These are phyloP conservation scores for Strongylocentrotus purpuratus DNA, from an alignment of 35 echinoderm and acorn worm genomes.

Conservation along the genomic window DNA sequence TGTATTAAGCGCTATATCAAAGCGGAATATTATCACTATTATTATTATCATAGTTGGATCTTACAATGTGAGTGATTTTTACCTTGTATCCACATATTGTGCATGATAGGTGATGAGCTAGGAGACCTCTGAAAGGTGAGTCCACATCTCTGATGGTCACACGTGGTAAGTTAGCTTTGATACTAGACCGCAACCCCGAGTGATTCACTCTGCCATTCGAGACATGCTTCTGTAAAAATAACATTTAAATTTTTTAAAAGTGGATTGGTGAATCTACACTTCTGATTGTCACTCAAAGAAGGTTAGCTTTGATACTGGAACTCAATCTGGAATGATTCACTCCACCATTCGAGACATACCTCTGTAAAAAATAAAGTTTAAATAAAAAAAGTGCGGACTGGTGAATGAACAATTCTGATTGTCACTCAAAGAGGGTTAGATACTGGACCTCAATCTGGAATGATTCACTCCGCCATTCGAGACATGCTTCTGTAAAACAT, in stretches of 20 bases:
- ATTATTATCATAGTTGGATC: too few relatives aligned
- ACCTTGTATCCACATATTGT: conserved; percentile 94
- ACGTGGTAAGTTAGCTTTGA: conserved; percentile 68
- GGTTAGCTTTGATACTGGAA: too few relatives aligned
- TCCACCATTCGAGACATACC: too few relatives aligned
- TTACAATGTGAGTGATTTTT: neutral
- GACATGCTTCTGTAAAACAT: conserved; percentile 2
- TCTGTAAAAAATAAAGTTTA: too few relatives aligned
- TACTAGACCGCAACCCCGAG: conserved; percentile 68
- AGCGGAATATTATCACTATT: too few relatives aligned
- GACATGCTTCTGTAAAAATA: neutral
- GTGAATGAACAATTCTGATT: conserved; percentile 65
- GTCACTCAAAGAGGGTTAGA: conserved; percentile 66
- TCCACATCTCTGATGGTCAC: conserved; percentile 72
- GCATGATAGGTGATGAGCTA: conserved; percentile 88
- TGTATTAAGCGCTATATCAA: too few relatives aligned
- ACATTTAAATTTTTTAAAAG: too few relatives aligned
- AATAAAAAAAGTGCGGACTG: conserved; percentile 74
- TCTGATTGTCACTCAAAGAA: too few relatives aligned
- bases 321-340: too few relatives aligned
- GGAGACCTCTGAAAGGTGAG: conserved; percentile 83
- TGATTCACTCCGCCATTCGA: conserved; percentile 72
- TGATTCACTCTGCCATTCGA: conserved; percentile 72
- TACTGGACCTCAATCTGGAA: conserved; percentile 68
- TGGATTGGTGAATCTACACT: too few relatives aligned